Evolutionary conservation across 1,140 invertebrate species (phyloP), one percentile per base, ranked within the genome.

Genomic region (Ostrea denselamellosa): DNA sequence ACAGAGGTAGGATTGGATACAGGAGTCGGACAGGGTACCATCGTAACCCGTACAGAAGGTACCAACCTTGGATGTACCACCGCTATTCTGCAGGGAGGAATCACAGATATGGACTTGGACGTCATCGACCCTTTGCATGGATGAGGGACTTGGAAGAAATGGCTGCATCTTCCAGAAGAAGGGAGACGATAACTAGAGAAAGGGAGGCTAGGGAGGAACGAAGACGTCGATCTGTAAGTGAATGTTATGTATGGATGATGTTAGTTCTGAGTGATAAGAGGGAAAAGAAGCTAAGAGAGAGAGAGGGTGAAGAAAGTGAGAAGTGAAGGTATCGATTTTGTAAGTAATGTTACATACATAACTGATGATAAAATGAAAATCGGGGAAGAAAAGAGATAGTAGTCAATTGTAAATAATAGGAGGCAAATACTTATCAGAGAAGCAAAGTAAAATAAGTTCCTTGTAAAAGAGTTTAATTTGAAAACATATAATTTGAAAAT

Each of bases 61-160:
- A 77, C 25, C n/a, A 22, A 7, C n/a, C n/a, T 22, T 9, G 22
- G 9, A 28, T 2, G 8, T 77, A 77, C 68, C 25, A 25, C 25
- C 10, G 25, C 9, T 77, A 77, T 25, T 34, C 22, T 9, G 7
- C 8, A 0, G 68, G 68, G 56, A 19, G n/a, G 8, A 34, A 77
- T 10, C 12, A 77, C 68, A 28, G 68, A 3, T 77, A 77, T 17
- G 68, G 68, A 9, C 25, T 77, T 0, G 28, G 68, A 28, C 68
- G 68, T 25, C 22, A 5, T 14, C 68, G 68, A 34, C 25, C 68
- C 10, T 77, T 34, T 77, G 25, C 68, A 12, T 77, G 68, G 68
- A 77, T 77, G 25, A 77, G 68, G 25, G 68, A 77, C 68, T 25
- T 77, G 25, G 68, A 77, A 25, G 68, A 77, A 25, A 77, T 77